Evolutionary conservation across 2,113 vertebrate genomes (phyloP).

Genomic region (Catharus minimus): DNA sequence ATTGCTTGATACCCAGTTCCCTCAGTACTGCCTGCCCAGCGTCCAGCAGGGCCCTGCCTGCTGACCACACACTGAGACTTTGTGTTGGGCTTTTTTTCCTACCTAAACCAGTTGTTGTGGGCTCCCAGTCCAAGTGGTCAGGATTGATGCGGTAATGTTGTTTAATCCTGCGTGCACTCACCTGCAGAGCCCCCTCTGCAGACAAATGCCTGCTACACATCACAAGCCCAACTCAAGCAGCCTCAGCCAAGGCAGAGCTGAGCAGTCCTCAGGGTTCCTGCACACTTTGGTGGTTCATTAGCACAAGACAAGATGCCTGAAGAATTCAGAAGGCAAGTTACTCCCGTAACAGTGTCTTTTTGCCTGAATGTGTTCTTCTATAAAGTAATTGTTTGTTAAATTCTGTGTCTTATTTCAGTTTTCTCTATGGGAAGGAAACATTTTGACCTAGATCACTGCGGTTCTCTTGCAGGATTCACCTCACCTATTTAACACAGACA

Average conservation of each 20-base stretch:
- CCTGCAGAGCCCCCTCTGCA: not conserved
- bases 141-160: not conserved
- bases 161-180: accelerated
- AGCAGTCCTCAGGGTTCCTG: accelerated
- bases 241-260: not conserved
- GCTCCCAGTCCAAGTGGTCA: not conserved
- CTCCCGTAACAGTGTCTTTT: not conserved
- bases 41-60: not conserved
- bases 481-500: not conserved
- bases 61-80: not conserved
- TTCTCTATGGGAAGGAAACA: not conserved
- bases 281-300: not conserved
- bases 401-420: not conserved
- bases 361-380: not conserved
- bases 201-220: not conserved
- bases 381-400: not conserved
- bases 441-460: not conserved
- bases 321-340: not conserved
- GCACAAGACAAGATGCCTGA: not conserved
- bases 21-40: not conserved
- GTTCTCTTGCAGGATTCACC: not conserved
- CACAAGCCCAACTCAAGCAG: no score
- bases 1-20: not conserved
- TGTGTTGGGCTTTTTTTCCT: not conserved
- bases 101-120: not conserved